Evolutionary conservation across 2,113 vertebrate genomes (phyloP).

Genomic region (Castor canadensis): DNA sequence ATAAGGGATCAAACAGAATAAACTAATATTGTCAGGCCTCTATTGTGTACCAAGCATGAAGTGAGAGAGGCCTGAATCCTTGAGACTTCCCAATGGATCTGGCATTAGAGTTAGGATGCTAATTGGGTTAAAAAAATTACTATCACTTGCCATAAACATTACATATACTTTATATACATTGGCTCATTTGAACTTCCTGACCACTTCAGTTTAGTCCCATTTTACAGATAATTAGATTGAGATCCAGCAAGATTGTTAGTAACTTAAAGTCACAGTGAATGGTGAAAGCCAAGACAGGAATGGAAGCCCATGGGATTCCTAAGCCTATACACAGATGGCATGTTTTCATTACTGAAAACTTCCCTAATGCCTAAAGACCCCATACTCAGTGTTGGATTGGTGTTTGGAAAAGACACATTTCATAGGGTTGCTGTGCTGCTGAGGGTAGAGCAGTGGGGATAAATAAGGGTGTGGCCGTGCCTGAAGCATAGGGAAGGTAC

Average conservation of each 20-base stretch:
- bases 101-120: background rate
- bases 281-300: background rate
- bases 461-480: background rate
- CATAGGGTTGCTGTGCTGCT: background rate
- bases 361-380: background rate
- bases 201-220: constrained; percentile 6
- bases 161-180: background rate
- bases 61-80: background rate
- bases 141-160: background rate
- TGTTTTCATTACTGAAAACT: background rate
- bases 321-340: background rate
- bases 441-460: background rate
- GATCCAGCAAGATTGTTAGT: background rate
- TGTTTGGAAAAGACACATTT: background rate
- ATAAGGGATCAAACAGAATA: background rate
- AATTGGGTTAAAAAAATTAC: background rate
- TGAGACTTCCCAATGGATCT: background rate
- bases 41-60: background rate
- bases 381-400: background rate
- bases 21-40: background rate
- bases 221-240: constrained; percentile 18
- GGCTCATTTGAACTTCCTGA: background rate
- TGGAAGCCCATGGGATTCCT: background rate
- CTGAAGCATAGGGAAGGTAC: background rate
- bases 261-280: constrained; percentile 9